Evolutionary conservation across 2,113 vertebrate genomes (phyloP).

Genomic region (Triplophysa tibetana): DNA sequence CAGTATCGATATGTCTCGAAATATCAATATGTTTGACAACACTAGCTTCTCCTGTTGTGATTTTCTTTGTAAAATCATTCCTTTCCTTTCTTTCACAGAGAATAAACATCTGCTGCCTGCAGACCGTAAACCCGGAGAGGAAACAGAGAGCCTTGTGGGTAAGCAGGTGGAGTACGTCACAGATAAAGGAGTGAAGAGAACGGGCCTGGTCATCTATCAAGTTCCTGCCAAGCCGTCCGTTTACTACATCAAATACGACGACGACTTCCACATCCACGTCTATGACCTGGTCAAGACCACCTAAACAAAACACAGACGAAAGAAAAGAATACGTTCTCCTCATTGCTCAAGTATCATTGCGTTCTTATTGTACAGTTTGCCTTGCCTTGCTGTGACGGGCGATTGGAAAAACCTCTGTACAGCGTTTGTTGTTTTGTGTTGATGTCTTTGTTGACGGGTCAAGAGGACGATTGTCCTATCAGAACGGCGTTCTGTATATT

Average conservation of each 20-base stretch:
- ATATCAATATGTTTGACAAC: too few relatives aligned
- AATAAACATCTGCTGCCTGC: slow-evolving; percentile 81
- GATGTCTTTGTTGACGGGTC: neutral
- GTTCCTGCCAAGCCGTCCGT: slow-evolving; percentile 80
- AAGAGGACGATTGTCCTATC: neutral
- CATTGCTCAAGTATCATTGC: slow-evolving; percentile 30
- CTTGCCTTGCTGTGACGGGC: slow-evolving; percentile 28
- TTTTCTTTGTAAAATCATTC: neutral
- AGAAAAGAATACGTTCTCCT: slow-evolving; percentile 21
- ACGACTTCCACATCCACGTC: slow-evolving; percentile 81
- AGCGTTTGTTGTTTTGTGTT: slow-evolving; percentile 45
- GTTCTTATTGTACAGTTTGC: slow-evolving; percentile 45
- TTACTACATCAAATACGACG: slow-evolving; percentile 84
- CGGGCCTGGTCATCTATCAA: slow-evolving; percentile 81
- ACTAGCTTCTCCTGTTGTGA: neutral
- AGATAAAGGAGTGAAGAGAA: slow-evolving; percentile 80
- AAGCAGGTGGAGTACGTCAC: slow-evolving; percentile 83
- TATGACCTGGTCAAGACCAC: slow-evolving; percentile 84
- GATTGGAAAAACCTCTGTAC: slow-evolving; percentile 5
- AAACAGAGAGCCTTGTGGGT: slow-evolving; percentile 82
- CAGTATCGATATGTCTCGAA: too few relatives aligned
- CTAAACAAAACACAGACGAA: slow-evolving; percentile 59
- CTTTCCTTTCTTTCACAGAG: slow-evolving; percentile 60
- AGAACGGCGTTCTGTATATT: slow-evolving; percentile 7
- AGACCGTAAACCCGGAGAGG: slow-evolving; percentile 80